Evolutionary conservation across 37 sponge, comb jelly and placozoan species (phyloP).

Genomic region (Spongilla lacustris): DNA sequence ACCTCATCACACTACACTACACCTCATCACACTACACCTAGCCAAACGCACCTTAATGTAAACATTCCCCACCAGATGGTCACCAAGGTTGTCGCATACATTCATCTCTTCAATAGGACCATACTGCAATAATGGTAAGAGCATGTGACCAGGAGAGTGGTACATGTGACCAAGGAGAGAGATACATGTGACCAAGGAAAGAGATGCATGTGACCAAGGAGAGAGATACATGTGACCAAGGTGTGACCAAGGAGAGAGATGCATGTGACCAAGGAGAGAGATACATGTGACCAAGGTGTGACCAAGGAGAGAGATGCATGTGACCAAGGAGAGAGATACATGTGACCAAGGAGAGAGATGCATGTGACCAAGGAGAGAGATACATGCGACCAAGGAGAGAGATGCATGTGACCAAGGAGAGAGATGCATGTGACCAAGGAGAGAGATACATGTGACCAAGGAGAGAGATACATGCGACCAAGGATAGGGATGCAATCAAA

Average conservation of each 20-base stretch:
- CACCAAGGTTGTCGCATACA: slow-evolving; percentile 98
- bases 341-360: background rate
- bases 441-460: background rate
- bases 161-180: background rate
- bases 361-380: slow-evolving; percentile 12
- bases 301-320: background rate
- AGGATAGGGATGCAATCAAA: background rate
- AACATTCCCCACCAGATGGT: slow-evolving; percentile 97
- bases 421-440: slow-evolving; percentile 1
- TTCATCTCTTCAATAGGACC: slow-evolving; percentile 99
- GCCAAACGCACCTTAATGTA: slow-evolving; percentile 87
- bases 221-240: slow-evolving; percentile 12
- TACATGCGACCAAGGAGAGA: slow-evolving; percentile 19
- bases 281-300: no score
- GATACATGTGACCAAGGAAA: background rate
- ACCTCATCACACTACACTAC: background rate
- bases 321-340: no score
- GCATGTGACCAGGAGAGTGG: background rate
- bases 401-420: slow-evolving; percentile 14
- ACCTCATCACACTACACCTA: background rate
- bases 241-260: slow-evolving; percentile 12
- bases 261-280: slow-evolving; percentile 16
- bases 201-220: background rate
- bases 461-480: background rate
- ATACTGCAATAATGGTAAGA: slow-evolving; percentile 30